Percentiles rank a stretch among this genome's conserved stretches.
phyloP scores from a whole-genome alignment of 2,113 vertebrate genomes.

The Aplodontia rufa region DNA sequence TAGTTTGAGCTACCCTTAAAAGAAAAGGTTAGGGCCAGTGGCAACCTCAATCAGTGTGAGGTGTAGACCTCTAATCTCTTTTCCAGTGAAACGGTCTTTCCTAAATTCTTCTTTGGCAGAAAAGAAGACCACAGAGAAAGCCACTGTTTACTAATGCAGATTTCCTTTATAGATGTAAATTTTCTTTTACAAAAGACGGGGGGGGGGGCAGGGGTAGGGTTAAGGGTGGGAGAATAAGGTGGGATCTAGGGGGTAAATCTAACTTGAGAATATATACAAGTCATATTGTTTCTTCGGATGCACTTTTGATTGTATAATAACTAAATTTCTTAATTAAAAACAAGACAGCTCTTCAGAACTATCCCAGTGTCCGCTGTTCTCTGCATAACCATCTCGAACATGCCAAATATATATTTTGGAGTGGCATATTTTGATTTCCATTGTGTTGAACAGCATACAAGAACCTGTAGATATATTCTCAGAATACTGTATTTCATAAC shows the following conservation, averaged over 20 bases:
- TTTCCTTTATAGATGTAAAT: not conserved
- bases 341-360: not conserved
- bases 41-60: not conserved
- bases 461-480: not conserved
- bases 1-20: not conserved
- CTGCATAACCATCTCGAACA: not conserved
- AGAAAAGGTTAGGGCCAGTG: not conserved
- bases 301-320: no score
- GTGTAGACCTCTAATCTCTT: not conserved
- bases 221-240: no score
- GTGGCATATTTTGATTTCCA: constrained; percentile 22
- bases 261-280: no score
- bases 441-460: not conserved
- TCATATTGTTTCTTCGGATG: no score
- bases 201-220: no score
- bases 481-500: not conserved
- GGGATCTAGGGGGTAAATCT: no score
- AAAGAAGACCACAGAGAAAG: not conserved
- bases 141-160: not conserved
- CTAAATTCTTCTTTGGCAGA: not conserved
- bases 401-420: not conserved
- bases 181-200: not conserved
- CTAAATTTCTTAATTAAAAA: no score
- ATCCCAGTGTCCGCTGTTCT: not conserved
- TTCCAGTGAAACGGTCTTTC: not conserved